Base-by-base conservation (phyloP, 2,113 vertebrate genomes). In the Holacanthus passer region DNA sequence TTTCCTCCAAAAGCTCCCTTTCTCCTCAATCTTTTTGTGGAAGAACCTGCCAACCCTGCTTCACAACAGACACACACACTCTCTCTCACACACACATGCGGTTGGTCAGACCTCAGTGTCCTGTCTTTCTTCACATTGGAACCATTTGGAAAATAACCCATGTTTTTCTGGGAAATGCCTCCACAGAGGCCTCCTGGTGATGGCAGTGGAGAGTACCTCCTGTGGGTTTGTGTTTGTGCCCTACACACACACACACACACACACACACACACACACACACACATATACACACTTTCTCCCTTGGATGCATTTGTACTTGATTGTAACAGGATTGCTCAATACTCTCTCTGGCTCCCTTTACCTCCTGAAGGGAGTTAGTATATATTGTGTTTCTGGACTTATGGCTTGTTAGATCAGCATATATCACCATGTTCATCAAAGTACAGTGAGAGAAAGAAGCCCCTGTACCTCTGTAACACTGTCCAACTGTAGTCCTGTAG, bases 121-220 rank as follows among this genome's bases (percentile, higher is more conserved):
- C 81, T 89, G 89, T 89, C 81, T 92, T 91, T 93, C 85, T 85
- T 91, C 93, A 92, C 78, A 85, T 77, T 93, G 89, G 81, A 94
- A 84, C 83, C 81, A 92, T 93, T 94, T 90, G 83, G 86, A 87
- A 90, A 90, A 88, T 85, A 90, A 87, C 64, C 73, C 78, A n/a
- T 59, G 78, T 73, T 87, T 85, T 90, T 93, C 91, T 86, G 83
- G 86, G 92, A 93, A 93, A 87, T 87, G 84, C 87, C 91, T 87
- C 90, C 74, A 79, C 90, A 63, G 79, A 89, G 91, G 84, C 90
- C 90, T 91, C 93, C 88, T 91, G 82, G 85, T 88, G 91, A 91
- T 92, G 93, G 91, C 88, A 90, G 68, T 80, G 81, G 81, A 83
- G 80, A 85, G 74, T 77, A 73, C 83, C 92, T 91, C 90, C 84